A percentile compares a stretch with the other conserved stretches of the same genome.
Conservation (phyloP, 2,113 vertebrate genomes). For the Psilopsiagon aurifrons region DNA sequence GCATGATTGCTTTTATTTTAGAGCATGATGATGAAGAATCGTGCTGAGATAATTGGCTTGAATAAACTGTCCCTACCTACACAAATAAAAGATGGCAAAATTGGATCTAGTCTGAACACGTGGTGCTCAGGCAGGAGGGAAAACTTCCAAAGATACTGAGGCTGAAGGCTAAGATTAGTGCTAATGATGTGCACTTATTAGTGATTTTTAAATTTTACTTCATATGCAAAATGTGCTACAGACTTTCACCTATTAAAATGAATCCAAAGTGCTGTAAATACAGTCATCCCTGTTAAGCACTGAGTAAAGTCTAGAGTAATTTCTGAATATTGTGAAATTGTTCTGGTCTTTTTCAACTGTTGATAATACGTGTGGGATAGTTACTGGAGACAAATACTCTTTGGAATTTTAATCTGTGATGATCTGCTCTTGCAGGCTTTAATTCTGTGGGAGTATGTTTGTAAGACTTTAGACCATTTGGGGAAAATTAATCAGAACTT, state of each 20-base stretch:
- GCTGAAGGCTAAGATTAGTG: not conserved
- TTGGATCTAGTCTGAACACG: not conserved
- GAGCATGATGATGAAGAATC: conserved; percentile 30
- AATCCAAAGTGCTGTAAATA: not conserved
- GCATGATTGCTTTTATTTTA: conserved; percentile 64
- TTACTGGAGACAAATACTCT: not conserved
- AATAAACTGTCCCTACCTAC: conserved; percentile 29
- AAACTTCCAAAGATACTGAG: not conserved
- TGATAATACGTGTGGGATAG: not conserved
- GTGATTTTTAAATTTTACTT: not conserved
- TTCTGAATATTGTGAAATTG: not conserved
- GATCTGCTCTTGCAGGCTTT: not conserved
- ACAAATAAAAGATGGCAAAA: conserved; percentile 29
- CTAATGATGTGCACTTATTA: not conserved
- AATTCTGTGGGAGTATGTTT: not conserved
- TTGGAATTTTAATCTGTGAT: not conserved
- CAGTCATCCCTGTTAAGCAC: not conserved
- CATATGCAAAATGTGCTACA: not conserved
- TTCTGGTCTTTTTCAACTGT: not conserved
- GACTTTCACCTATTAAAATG: not conserved
- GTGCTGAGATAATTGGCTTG: conserved; percentile 18
- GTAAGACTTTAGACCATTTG: not conserved
- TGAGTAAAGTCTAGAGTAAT: not conserved
- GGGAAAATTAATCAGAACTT: not conserved
- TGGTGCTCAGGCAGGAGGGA: not conserved